phyloP scores from a whole-genome alignment of 2,797 vertebrate genomes.

The Sebastes cheni region DNA sequence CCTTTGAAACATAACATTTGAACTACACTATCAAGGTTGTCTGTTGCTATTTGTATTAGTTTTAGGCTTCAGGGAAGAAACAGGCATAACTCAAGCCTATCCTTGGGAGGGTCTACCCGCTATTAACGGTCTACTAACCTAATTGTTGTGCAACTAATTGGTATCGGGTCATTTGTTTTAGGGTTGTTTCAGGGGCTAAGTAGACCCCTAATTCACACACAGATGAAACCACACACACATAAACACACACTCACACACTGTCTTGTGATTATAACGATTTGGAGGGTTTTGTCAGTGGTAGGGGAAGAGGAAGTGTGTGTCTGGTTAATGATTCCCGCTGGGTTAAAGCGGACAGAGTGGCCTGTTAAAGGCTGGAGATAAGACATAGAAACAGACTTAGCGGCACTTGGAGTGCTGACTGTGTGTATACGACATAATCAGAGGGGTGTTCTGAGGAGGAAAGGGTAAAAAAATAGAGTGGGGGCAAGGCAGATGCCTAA shows the following conservation, averaged over 20 bases:
- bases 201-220: constrained; percentile 37
- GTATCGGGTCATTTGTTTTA: constrained; percentile 65
- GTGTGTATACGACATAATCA: constrained; percentile 19
- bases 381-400: constrained; percentile 62
- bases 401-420: constrained; percentile 41
- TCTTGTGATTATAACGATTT: constrained; percentile 46
- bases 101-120: constrained; percentile 38
- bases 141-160: constrained; percentile 65
- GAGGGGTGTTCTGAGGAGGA: constrained; percentile 6
- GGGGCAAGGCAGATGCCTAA: neutral
- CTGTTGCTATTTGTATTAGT: neutral
- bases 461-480: neutral
- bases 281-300: constrained; percentile 43
- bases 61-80: neutral
- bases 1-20: neutral
- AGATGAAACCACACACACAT: constrained; percentile 26
- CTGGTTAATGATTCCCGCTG: constrained; percentile 71
- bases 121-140: constrained; percentile 57
- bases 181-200: constrained; percentile 39
- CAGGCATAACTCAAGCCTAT: constrained; percentile 13
- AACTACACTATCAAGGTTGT: neutral
- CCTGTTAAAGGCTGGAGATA: constrained; percentile 65
- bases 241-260: constrained; percentile 28
- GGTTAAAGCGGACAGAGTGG: constrained; percentile 60
- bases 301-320: constrained; percentile 60